Evolutionary conservation across 1,140 invertebrate genomes (phyloP), one percentile per base, ranked within the genome.

Genomic region (Trichomalopsis sarcophagae): DNA sequence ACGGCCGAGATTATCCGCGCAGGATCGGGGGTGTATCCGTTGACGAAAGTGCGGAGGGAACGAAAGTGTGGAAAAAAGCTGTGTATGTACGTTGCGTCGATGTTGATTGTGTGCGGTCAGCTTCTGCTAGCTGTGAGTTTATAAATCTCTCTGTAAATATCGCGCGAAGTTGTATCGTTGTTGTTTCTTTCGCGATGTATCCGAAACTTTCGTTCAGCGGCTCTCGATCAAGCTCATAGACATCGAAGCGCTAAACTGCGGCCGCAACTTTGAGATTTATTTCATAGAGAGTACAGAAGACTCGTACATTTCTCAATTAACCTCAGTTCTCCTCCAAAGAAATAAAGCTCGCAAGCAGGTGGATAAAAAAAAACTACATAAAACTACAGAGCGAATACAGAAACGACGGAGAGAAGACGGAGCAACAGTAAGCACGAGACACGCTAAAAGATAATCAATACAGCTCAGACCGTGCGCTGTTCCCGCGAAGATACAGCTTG

Each of bases 361-460:
- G 33, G 5, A 36, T 36, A 36, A 0, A 36, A 36, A 36, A 36
- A 36, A 6, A 6, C 33, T 36, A 11, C 6, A 44, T 27, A 47
- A 50, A 40, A 50, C 11, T 6, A 44, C 5, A 82, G 27, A 73
- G 68, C 17, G 66, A 73, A 74, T 27, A n/a, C 33, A 66, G 23
- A 62, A 83, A 86, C 77, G 33, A 68, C 44, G n/a, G 10, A 21
- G 55, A 6, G 69, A 11, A 66, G 23, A 78, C 44, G 0, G 44
- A 55, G 47, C 14, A 77, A 9, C 10, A 66, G 36, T 75, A 74
- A 84, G 79, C 47, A 33, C 36, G 82, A 86, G 79, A 85, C 82
- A 86, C 82, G 87, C 86, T 86, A 87, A 86, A 88, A 86, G 86
- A 88, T 88, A 87, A 88, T 88, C 87, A 87, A 88, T 88, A 88